Conservation (phyloP, 2,888 invertebrate genomes). For the Acronicta aceris region DNA sequence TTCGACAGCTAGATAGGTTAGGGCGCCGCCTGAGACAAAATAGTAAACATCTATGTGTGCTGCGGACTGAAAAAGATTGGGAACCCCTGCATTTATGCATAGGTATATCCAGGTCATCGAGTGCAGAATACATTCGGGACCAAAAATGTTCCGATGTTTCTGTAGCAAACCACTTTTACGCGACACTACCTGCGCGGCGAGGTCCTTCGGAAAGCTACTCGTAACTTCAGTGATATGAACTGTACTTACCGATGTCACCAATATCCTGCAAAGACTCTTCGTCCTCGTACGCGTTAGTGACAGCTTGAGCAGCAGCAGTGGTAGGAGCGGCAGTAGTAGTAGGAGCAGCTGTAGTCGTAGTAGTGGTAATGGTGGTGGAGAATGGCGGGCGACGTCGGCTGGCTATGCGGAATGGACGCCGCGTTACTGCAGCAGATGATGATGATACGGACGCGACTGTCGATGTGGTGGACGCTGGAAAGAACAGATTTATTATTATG, state of each 20-base stretch:
- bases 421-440: constrained; percentile 58
- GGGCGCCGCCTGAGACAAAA: too few relatives aligned
- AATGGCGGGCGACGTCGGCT: constrained; percentile 70
- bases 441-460: constrained; percentile 31
- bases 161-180: too few relatives aligned
- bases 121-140: too few relatives aligned
- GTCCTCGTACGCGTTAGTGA: constrained; percentile 62
- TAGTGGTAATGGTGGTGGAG: constrained; percentile 57
- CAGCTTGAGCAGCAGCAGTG: constrained; percentile 24
- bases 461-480: constrained; percentile 34
- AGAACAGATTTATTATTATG: not conserved
- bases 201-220: too few relatives aligned
- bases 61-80: too few relatives aligned
- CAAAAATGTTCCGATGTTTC: too few relatives aligned
- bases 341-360: constrained; percentile 59
- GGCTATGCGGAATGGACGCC: constrained; percentile 77
- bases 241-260: constrained; percentile 74
- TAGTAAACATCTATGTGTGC: too few relatives aligned
- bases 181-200: too few relatives aligned
- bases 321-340: constrained; percentile 49
- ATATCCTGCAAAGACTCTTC: constrained; percentile 80
- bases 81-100: too few relatives aligned
- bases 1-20: too few relatives aligned
- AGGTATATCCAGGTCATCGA: too few relatives aligned
- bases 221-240: not conserved